Evolutionary conservation across 2,113 vertebrate species (phyloP), one percentile per base, ranked within the genome.

Genomic region (Choloepus hoffmanni): DNA sequence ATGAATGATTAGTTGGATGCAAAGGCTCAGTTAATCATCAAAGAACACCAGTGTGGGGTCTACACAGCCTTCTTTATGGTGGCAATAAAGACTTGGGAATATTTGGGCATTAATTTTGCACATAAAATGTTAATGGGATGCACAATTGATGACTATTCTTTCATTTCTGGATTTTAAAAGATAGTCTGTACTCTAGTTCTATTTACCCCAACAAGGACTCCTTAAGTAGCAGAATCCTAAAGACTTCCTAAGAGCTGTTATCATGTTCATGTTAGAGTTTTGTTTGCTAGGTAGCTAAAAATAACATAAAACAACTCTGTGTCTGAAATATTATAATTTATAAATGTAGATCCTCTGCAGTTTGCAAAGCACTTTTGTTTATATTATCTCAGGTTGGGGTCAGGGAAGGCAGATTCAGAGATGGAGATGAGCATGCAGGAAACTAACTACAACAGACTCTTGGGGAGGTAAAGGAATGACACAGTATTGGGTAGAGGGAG

Each of bases 61-160:
- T 63, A 7, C 45, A 21, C 48, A 67, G 40, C 28, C 77, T 92
- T 89, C 63, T 96, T 95, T 92, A 92, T 58, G 62, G 76, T n/a
- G 33, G 24, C 72, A 96, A 62, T 95, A 83, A 97, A 95, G 83
- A 92, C 79, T 28, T 8, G 24, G 78, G 48, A 45, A 77, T 94
- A 81, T 92, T 28, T 95, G 50, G 77, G 73, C 78, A 92, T 79
- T 92, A 85, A 95, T 95, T 92, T 86, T 48, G 89, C 82, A 83
- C 84, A 94, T 90, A 91, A 96, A 96, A 95, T 67, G 13, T 92
- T 96, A 96, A 96, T 67, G 89, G 87, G 92, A 96, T 74, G 48
- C 84, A 95, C 78, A 87, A 63, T 45, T 85, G 94, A 96, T 91
- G 92, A 89, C 48, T 65, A 5, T 28, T 73, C 40, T 92, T 95